These are phyloP conservation scores for Drosophila sechellia DNA, from an alignment of 1,140 invertebrate genomes.

Conservation along the genomic window DNA sequence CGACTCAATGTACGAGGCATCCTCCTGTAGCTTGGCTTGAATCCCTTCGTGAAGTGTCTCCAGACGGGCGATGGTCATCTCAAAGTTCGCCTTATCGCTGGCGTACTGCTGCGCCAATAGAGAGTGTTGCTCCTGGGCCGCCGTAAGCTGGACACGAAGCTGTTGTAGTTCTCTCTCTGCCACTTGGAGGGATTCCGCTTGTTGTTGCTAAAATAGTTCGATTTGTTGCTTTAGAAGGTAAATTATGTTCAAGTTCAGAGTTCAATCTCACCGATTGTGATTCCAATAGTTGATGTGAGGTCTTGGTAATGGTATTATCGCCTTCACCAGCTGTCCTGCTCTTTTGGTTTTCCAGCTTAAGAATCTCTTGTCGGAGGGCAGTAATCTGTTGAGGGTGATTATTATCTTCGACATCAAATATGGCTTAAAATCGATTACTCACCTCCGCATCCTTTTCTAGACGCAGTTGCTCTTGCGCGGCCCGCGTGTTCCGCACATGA, in stretches of 20 bases:
- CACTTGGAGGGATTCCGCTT: conserved; percentile 1
- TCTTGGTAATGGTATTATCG: neutral
- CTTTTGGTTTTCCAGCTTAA: conserved; percentile 1
- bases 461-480: conserved; percentile 3
- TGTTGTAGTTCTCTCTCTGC: conserved; percentile 26
- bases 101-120: conserved; percentile 83
- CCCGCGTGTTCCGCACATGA: neutral
- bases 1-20: conserved; percentile 89
- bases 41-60: conserved; percentile 81
- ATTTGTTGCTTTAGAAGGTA: neutral
- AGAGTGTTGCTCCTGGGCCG: conserved; percentile 81
- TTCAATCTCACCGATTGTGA: neutral
- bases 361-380: conserved; percentile 12
- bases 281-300: neutral
- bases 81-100: conserved; percentile 64
- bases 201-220: neutral
- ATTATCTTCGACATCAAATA: neutral
- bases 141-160: conserved; percentile 37
- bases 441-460: conserved; percentile 31
- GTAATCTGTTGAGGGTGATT: conserved; percentile 7
- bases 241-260: neutral
- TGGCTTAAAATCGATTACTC: neutral
- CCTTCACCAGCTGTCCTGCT: neutral
- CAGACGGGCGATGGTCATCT: conserved; percentile 55
- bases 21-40: conserved; percentile 89